Evolutionary conservation across 2,797 vertebrate genomes (phyloP).

Genomic region (Liparis tanakae): DNA sequence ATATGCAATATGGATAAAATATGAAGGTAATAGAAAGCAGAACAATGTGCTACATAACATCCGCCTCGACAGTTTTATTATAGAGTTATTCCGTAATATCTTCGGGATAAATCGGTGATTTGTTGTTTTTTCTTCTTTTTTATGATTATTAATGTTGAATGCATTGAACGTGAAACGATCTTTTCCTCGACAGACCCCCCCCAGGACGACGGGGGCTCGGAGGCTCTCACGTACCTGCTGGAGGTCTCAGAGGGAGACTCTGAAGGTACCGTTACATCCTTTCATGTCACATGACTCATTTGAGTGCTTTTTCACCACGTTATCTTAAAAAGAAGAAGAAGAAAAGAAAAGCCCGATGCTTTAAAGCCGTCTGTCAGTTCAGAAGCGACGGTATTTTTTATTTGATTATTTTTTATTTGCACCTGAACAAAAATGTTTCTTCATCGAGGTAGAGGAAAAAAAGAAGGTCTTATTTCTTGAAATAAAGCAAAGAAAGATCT

Average conservation of each 20-base stretch:
- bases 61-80: neutral
- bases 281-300: neutral
- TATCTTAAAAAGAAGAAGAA: neutral
- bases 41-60: neutral
- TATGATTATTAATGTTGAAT: neutral
- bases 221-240: conserved; percentile 92
- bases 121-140: neutral
- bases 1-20: neutral
- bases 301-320: neutral
- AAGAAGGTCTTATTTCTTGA: no score
- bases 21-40: neutral
- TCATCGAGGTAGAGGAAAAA: neutral
- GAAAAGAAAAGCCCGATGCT: neutral
- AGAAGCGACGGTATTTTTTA: no score
- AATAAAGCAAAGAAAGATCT: no score
- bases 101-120: neutral
- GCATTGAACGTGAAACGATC: neutral
- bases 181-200: conserved; percentile 87
- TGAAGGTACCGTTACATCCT: conserved; percentile 84
- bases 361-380: neutral
- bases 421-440: conserved; percentile 25
- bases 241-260: conserved; percentile 93
- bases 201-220: conserved; percentile 93
- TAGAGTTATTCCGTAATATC: neutral
- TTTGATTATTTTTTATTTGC: neutral